phyloP scores from a whole-genome alignment of 2,797 vertebrate species.

The Enoplosus armatus region DNA sequence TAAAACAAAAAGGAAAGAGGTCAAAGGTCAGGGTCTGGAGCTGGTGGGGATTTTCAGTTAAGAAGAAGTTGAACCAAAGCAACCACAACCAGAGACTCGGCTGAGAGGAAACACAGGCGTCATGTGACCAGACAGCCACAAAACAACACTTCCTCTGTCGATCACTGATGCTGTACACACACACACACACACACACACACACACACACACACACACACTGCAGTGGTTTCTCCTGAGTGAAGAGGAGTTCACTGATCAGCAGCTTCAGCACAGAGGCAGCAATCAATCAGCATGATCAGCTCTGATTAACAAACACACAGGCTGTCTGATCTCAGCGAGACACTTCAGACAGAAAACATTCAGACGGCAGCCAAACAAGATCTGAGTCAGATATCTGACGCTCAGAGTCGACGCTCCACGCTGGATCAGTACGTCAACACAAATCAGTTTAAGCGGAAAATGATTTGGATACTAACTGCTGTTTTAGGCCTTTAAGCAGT shows the following conservation, averaged over 20 bases:
- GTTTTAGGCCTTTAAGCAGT: too few relatives aligned
- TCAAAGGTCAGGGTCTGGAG: not conserved
- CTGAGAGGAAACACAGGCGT: slow-evolving; percentile 34
- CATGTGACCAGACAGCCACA: slow-evolving; percentile 53
- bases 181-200: not conserved
- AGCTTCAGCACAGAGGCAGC: not conserved
- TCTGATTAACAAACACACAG: not conserved
- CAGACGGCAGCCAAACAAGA: too few relatives aligned
- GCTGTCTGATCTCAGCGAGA: too few relatives aligned
- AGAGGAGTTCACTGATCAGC: not conserved
- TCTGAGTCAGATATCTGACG: too few relatives aligned
- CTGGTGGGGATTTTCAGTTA: not conserved
- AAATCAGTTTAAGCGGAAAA: too few relatives aligned
- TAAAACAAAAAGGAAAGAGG: not conserved
- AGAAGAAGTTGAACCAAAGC: not conserved
- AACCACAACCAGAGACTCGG: not conserved
- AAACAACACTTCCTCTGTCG: slow-evolving; percentile 29
- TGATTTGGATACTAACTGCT: too few relatives aligned
- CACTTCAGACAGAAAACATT: too few relatives aligned
- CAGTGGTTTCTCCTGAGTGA: not conserved
- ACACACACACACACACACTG: not conserved
- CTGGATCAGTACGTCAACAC: too few relatives aligned
- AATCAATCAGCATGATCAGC: not conserved
- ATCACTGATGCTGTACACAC: not conserved
- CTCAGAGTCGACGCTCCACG: too few relatives aligned